Conservation (phyloP, 2,113 vertebrate genomes). For the Calypte anna region DNA sequence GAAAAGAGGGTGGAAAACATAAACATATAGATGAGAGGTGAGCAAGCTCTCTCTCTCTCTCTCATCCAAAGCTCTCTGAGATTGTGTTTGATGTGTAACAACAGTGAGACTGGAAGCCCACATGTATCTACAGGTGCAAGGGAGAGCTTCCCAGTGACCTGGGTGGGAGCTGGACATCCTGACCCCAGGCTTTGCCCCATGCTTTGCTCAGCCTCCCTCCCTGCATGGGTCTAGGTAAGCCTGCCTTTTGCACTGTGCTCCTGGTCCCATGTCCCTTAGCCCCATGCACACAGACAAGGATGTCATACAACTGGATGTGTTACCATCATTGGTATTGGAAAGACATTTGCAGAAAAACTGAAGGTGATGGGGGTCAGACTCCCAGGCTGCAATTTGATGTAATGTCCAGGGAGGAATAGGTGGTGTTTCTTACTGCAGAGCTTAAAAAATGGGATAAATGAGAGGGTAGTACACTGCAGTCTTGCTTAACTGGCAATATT, state of each 20-base stretch:
- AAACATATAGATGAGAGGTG: not conserved
- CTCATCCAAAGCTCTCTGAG: not conserved
- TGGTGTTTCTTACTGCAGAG: not conserved
- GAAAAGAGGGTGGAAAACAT: not conserved
- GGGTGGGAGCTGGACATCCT: not conserved
- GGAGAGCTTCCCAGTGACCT: not conserved
- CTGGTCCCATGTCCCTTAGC: not conserved
- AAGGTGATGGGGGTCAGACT: not conserved
- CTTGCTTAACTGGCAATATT: constrained; percentile 23
- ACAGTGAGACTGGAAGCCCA: not conserved
- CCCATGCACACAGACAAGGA: not conserved
- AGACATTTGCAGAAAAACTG: not conserved
- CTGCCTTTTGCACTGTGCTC: not conserved
- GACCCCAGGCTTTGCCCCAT: not conserved
- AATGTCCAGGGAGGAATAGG: not conserved
- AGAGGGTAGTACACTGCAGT: not conserved
- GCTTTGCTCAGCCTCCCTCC: not conserved
- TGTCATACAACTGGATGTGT: not conserved
- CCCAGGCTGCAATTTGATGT: not conserved
- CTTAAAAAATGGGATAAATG: not conserved
- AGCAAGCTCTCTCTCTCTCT: too few species aligned
- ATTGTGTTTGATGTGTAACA: not conserved
- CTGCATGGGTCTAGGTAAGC: fast-evolving
- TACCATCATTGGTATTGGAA: not conserved
- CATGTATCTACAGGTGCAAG: fast-evolving